Evolutionary conservation across 2,797 vertebrate genomes (phyloP).

Genomic region (Momotus momota): DNA sequence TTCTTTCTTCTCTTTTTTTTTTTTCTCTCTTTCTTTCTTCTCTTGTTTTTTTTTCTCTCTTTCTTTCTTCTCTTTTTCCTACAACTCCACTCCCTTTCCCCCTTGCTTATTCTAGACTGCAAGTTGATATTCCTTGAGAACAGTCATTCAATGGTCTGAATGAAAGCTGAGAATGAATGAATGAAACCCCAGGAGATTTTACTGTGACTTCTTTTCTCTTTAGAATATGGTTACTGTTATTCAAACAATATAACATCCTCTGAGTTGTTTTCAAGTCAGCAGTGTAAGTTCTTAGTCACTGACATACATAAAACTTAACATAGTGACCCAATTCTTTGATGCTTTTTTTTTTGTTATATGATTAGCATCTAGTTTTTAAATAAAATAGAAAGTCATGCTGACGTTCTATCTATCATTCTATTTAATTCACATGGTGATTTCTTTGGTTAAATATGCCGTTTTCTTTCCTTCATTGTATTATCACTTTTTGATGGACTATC

Average conservation of each 20-base stretch:
- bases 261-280: neutral
- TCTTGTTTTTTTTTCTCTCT: too few relatives aligned
- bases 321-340: neutral
- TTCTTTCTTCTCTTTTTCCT: neutral
- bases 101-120: neutral
- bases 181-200: neutral
- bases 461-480: neutral
- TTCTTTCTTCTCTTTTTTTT: too few relatives aligned
- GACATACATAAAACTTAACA: neutral
- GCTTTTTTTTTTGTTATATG: neutral
- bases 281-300: neutral
- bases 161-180: neutral
- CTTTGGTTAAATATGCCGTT: neutral
- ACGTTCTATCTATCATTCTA: neutral
- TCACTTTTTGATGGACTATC: neutral
- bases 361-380: neutral
- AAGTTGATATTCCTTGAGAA: neutral
- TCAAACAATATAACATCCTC: neutral
- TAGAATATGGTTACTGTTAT: neutral
- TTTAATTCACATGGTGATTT: neutral
- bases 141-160: neutral
- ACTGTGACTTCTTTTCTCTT: neutral
- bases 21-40: too few relatives aligned
- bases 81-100: fast-evolving
- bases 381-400: neutral